Evolutionary conservation across 1,140 invertebrate species (phyloP), one percentile per base, ranked within the genome.

Genomic region (Cheumatopsyche charites): DNA sequence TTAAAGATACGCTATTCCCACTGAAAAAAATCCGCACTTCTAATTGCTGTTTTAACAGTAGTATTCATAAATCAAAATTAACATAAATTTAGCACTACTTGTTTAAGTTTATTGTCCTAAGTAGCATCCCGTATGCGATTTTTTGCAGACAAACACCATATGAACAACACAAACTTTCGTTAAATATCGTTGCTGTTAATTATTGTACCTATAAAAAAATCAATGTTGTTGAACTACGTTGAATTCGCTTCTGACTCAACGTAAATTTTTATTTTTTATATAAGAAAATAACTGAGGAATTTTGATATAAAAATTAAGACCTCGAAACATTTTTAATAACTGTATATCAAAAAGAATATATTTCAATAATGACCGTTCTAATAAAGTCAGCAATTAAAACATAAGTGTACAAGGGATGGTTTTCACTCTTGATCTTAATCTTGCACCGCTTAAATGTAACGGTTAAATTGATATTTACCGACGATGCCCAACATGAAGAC

Each of bases 41-140:
- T 58, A 58, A 58, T 58, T 58, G 62, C n/a, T n/a, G 62, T 42
- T 63, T 63, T 43, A 63, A 63, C 62, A 43, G 62, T 63, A 63
- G 41, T 42, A 25, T 63, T 63, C 62, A 63, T 63, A 63, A 63
- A 63, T 63, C 62, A 63, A 63, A 63, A 63, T 43, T 43, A 63
- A 21, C 62, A 41, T 17, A 41, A 63, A 63, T 17, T 63, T 43
- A 63, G 29, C 29, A 43, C 62, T 63, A 42, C 62, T 43, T 63
- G 55, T 58, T 58, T 58, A 52, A 52, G 47, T 19, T 15, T 19
- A 1, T 25, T 9, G 25, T 58, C 55, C 1, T 58, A 58, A 58
- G 55, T 58, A 58, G 55, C 55, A 58, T 58, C 21, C 21, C 21
- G 2, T 25, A 23, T 9, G 55, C n/a, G 21, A 55, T 58, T 58